Evolutionary conservation across 2,888 invertebrate species (phyloP).

Genomic region (Periphyllus acericola): DNA sequence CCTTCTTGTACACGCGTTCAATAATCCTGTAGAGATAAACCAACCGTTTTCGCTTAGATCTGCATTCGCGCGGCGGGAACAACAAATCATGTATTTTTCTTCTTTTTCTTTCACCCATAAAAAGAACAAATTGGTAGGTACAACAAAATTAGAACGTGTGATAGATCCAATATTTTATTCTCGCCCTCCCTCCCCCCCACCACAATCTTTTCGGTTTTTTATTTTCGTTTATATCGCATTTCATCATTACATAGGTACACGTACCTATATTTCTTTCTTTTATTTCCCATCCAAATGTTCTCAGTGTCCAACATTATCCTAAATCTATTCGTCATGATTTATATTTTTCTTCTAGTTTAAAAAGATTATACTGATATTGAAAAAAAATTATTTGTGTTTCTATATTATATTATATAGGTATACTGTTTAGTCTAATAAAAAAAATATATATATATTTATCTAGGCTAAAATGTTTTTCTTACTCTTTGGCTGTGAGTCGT

Average conservation of each 20-base stretch:
- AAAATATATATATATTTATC: not conserved
- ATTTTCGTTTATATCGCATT: not conserved
- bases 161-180: not conserved
- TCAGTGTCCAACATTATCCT: too few relatives aligned
- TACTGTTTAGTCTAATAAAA: not conserved
- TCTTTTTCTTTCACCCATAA: too few relatives aligned
- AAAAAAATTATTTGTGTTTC: not conserved
- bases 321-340: not conserved
- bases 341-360: not conserved
- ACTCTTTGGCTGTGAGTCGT: slow-evolving; percentile 7
- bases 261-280: too few relatives aligned
- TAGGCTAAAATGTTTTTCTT: not conserved
- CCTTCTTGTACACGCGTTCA: too few relatives aligned
- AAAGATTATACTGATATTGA: not conserved
- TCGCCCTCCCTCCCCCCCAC: not conserved
- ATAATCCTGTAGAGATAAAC: too few relatives aligned
- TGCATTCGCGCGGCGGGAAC: too few relatives aligned
- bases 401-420: not conserved
- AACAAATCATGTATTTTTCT: too few relatives aligned
- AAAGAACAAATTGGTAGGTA: too few relatives aligned
- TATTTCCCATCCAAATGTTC: too few relatives aligned
- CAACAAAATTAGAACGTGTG: too few relatives aligned
- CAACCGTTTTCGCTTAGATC: too few relatives aligned
- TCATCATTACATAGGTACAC: too few relatives aligned
- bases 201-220: not conserved